Conservation (phyloP, 2,888 invertebrate species). For the Luffia ferchaultella region DNA sequence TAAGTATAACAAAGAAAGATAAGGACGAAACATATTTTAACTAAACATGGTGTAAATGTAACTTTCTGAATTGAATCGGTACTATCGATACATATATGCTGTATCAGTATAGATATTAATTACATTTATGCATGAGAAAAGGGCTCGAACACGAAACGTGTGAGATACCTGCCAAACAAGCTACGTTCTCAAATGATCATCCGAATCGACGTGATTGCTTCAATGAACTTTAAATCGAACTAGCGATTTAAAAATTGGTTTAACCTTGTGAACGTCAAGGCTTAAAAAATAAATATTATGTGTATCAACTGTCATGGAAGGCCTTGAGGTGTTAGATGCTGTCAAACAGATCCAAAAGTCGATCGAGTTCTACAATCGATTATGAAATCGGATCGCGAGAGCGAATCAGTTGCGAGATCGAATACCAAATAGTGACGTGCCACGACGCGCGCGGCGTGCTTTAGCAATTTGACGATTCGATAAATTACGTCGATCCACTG, state of each 20-base stretch:
- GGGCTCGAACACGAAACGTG: too few species aligned
- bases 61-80: too few species aligned
- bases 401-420: background rate
- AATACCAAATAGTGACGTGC: background rate
- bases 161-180: too few species aligned
- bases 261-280: background rate
- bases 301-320: constrained; percentile 28
- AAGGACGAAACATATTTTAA: too few species aligned
- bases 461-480: background rate
- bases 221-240: background rate
- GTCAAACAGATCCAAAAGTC: constrained; percentile 32
- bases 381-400: constrained; percentile 24
- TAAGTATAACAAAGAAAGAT: too few species aligned
- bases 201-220: background rate
- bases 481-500: background rate
- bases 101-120: too few species aligned
- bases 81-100: too few species aligned
- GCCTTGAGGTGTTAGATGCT: constrained; percentile 27
- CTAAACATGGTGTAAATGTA: too few species aligned
- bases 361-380: constrained; percentile 29
- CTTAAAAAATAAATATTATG: constrained; percentile 1
- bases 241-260: background rate
- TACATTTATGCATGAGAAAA: too few species aligned
- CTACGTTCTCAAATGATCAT: background rate
- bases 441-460: background rate